Conservation (phyloP, 2,113 vertebrate species). For the Sula dactylatra region DNA sequence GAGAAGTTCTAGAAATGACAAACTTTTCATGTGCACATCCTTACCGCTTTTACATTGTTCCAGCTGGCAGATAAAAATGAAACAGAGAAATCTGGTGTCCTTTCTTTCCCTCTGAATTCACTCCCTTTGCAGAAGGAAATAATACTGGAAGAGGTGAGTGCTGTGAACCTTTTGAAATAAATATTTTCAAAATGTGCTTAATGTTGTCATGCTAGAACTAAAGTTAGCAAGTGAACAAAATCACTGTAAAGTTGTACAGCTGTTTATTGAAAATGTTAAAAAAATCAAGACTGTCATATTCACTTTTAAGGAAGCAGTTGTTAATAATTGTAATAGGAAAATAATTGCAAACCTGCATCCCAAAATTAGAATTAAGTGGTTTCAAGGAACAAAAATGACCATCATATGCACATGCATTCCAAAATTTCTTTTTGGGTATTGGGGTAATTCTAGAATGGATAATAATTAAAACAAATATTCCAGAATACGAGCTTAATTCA, state of each 20-base stretch:
- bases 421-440: neutral
- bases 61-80: constrained; percentile 9
- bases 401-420: neutral
- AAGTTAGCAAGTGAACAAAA: neutral
- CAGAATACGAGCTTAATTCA: neutral
- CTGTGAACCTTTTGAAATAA: neutral
- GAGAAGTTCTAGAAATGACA: neutral
- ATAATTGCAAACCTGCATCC: neutral
- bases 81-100: neutral
- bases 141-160: constrained; percentile 70
- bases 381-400: neutral
- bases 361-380: neutral
- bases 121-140: constrained; percentile 54
- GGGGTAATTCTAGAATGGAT: neutral
- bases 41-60: neutral
- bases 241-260: neutral
- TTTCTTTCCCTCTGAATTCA: constrained; percentile 55
- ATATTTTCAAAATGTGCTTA: neutral
- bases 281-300: neutral
- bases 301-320: neutral
- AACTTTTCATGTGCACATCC: neutral
- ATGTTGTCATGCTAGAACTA: neutral
- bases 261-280: neutral
- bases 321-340: neutral
- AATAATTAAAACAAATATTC: neutral